Conservation (phyloP, 2,888 invertebrate species). For the Sminthurides aquaticus region DNA sequence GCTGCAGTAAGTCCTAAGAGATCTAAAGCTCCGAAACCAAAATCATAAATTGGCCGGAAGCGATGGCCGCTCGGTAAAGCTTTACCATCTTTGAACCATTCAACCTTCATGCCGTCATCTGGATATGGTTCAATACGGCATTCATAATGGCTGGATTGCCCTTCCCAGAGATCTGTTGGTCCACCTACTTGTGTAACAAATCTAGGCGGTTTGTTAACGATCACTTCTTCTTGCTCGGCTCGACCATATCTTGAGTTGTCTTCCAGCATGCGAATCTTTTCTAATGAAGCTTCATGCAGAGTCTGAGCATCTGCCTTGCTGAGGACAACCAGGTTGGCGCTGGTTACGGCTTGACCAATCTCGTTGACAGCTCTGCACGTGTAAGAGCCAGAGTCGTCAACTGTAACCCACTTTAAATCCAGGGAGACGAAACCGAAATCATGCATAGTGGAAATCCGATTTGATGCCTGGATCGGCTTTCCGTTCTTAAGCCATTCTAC, state of each 20-base stretch:
- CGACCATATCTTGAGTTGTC: slow-evolving; percentile 71
- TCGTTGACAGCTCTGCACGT: slow-evolving; percentile 89
- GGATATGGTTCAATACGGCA: slow-evolving; percentile 88
- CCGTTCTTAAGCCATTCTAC: slow-evolving; percentile 75
- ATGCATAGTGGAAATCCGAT: slow-evolving; percentile 86
- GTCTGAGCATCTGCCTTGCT: slow-evolving; percentile 47
- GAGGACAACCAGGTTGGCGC: slow-evolving; percentile 81
- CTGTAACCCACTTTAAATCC: slow-evolving; percentile 88
- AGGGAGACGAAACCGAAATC: slow-evolving; percentile 93
- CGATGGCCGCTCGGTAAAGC: slow-evolving; percentile 71
- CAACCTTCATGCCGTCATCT: slow-evolving; percentile 77
- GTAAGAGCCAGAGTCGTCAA: slow-evolving; percentile 93
- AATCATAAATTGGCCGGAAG: slow-evolving; percentile 88
- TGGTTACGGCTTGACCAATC: slow-evolving; percentile 88
- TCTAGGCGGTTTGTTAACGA: slow-evolving; percentile 72
- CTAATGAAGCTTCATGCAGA: slow-evolving; percentile 71
- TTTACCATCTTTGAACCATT: slow-evolving; percentile 90
- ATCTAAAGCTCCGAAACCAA: slow-evolving; percentile 94
- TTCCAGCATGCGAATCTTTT: slow-evolving; percentile 78
- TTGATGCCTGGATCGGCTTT: slow-evolving; percentile 82
- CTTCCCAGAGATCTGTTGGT: slow-evolving; percentile 74
- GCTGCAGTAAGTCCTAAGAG: slow-evolving; percentile 87
- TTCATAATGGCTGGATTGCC: slow-evolving; percentile 76
- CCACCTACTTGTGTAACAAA: slow-evolving; percentile 81
- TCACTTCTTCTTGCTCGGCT: slow-evolving; percentile 67